Evolutionary conservation across 2,113 vertebrate genomes (phyloP).

Genomic region (Orycteropus afer): DNA sequence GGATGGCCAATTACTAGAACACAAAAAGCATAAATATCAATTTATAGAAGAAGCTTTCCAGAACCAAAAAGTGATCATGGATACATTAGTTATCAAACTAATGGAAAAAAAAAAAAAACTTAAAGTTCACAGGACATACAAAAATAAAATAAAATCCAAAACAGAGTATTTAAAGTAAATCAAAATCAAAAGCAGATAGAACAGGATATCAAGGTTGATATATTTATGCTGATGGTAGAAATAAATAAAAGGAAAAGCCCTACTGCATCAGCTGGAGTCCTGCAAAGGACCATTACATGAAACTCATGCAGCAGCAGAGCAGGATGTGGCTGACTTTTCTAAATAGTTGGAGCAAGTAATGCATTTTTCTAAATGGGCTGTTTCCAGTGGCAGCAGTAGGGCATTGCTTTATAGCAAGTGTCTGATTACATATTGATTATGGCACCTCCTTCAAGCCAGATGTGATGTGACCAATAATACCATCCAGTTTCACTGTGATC

Average conservation of each 20-base stretch:
- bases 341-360: constrained; percentile 97
- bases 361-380: constrained; percentile 98
- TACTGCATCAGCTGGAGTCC: constrained; percentile 96
- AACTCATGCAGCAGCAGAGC: constrained; percentile 96
- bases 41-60: no score
- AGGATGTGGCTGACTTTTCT: constrained; percentile 93
- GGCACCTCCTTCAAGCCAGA: constrained; percentile 89
- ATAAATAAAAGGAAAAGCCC: constrained; percentile 98
- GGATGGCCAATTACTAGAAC: no score
- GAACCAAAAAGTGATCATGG: no score
- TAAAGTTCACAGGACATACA: no score
- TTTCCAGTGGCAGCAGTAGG: constrained; percentile 96
- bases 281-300: constrained; percentile 94
- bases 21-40: no score
- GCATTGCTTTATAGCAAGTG: constrained; percentile 96
- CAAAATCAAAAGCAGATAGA: constrained; percentile 97
- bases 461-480: constrained; percentile 89
- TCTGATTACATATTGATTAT: constrained; percentile 90
- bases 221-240: constrained; percentile 98
- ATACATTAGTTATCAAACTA: no score
- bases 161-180: constrained; percentile 97
- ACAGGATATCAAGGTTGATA: constrained; percentile 98
- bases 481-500: constrained; percentile 92
- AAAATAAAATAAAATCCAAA: no score
- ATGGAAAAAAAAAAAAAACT: no score